Percentiles rank a stretch among this genome's conserved stretches.
phyloP scores from a whole-genome alignment of 2,113 vertebrate species.

The Chamaetylas fuelleborni region DNA sequence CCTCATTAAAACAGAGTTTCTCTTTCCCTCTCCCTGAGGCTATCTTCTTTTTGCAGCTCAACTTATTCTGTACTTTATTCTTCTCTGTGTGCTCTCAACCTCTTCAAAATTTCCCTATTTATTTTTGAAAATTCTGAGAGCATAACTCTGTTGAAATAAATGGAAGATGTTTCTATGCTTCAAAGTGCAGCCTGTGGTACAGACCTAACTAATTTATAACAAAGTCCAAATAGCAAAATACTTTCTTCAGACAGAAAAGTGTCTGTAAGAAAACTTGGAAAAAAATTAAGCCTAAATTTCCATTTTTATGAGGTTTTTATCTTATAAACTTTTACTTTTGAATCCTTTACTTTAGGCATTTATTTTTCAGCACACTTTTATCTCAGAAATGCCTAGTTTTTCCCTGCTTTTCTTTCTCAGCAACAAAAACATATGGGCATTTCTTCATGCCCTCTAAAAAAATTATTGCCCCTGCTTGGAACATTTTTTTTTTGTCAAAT shows the following conservation, averaged over 20 bases:
- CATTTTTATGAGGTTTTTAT: not conserved
- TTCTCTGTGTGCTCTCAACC: not conserved
- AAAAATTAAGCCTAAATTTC: constrained; percentile 6
- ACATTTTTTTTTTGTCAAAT: not conserved
- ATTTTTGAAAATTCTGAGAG: constrained; percentile 6
- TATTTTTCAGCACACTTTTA: not conserved
- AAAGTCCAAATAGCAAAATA: not conserved
- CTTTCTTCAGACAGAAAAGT: not conserved
- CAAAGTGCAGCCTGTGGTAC: not conserved
- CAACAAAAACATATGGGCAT: not conserved
- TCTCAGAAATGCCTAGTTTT: not conserved
- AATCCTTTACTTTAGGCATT: not conserved
- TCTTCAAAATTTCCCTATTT: constrained; percentile 4
- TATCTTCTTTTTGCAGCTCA: constrained; percentile 13
- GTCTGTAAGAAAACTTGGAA: not conserved
- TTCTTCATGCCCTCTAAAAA: not conserved
- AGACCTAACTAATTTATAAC: not conserved
- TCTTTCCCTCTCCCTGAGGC: not conserved
- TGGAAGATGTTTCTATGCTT: not conserved
- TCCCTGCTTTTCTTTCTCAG: not conserved
- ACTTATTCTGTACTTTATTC: not conserved
- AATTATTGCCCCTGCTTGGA: not conserved
- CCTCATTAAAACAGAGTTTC: constrained; percentile 14
- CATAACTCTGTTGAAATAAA: constrained; percentile 25
- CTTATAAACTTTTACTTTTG: not conserved